Evolutionary conservation across 2,797 vertebrate genomes (phyloP).

Genomic region (Myotis findleyi): DNA sequence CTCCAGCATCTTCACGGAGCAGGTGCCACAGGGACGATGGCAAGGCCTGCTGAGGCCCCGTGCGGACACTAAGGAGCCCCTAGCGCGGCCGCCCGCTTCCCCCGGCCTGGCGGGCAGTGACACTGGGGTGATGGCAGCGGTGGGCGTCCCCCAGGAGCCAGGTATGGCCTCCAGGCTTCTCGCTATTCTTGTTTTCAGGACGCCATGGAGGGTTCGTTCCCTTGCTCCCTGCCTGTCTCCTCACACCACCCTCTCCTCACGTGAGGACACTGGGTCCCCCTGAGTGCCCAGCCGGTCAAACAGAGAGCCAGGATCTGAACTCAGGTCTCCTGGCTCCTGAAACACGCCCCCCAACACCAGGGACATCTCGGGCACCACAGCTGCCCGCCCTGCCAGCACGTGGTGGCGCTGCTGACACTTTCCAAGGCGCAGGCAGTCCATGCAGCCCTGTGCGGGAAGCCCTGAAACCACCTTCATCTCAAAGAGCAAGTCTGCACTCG

Average conservation of each 20-base stretch:
- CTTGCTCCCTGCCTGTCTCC: background rate
- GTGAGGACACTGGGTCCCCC: background rate
- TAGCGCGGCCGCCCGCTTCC: fast-evolving
- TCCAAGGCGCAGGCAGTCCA: background rate
- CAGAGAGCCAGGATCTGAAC: background rate
- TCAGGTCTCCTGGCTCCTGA: too few species aligned
- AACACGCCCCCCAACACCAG: too few species aligned
- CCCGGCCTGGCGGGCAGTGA: fast-evolving
- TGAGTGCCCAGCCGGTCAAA: fast-evolving
- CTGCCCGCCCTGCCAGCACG: background rate
- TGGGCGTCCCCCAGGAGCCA: too few species aligned
- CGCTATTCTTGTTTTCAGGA: too few species aligned
- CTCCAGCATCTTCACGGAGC: fast-evolving
- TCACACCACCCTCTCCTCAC: background rate
- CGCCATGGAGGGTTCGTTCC: fast-evolving
- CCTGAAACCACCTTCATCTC: background rate
- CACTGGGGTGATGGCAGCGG: fast-evolving
- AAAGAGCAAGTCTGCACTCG: fast-evolving
- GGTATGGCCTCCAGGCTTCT: too few species aligned
- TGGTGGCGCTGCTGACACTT: background rate
- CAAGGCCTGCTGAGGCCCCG: fast-evolving
- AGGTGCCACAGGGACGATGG: too few species aligned
- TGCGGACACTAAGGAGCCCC: background rate
- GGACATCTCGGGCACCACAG: fast-evolving
- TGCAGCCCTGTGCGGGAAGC: fast-evolving